Base-by-base conservation (phyloP, 2,113 vertebrate genomes). In the Chaetodon trifascialis region DNA sequence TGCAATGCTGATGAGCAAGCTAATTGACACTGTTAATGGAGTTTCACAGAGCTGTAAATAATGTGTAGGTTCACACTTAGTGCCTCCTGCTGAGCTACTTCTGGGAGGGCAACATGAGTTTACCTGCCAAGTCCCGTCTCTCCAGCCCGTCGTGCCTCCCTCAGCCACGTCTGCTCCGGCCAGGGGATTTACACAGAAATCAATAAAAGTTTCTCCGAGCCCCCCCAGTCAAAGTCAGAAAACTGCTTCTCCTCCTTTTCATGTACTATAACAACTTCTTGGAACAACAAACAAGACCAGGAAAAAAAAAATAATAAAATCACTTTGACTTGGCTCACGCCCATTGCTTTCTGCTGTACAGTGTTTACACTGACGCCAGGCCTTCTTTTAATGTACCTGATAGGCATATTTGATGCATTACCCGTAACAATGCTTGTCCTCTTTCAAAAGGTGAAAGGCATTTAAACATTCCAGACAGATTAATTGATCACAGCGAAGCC, bases 1-100 rank as follows among this genome's bases (percentile, higher is more conserved):
- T 68, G 89, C 86, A 92, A 92, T 92, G 92, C 88, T 46, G 87
- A 93, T 89, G 93, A 94, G 86, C 73, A 36, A 75, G 81, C 90
- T 93, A 93, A 95, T 94, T 93, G 93, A 89, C 91, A 94, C 88
- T 58, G 84, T 90, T 94, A 93, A 94, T 93, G 86, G 88, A 89
- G 88, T 92, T 94, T 92, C 91, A 89, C 86, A 76, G 87, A 88
- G 87, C 91, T 89, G 93, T 93, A 93, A 93, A 94, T 93, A 92
- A 93, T 88, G 90, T 93, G 90, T 76, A 91, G 79, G 79, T 88
- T 94, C 91, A 92, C 89, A 89, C 89, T 91, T 83, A 63, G 79
- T 88, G 89, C 90, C 82, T 90, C 89, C 84, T 75, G 83, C 85
- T 55, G 73, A 64, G 89, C 58, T 89, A 87, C 92, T 89, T 92